Conservation (phyloP, 2,113 vertebrate species). For the Microtus oregoni region DNA sequence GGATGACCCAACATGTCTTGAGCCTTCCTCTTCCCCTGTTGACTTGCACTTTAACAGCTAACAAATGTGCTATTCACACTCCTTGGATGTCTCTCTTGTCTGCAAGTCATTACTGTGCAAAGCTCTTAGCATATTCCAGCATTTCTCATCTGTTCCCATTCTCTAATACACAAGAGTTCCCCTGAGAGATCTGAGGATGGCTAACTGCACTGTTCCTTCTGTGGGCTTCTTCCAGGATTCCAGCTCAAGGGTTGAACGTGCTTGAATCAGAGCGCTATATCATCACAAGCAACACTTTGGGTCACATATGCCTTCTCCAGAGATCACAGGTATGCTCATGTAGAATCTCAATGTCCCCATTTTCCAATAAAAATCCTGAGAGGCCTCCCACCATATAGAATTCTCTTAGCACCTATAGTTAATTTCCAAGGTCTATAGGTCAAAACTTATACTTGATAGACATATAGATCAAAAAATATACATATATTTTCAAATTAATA, state of each 20-base stretch:
- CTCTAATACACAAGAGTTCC: neutral
- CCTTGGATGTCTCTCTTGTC: neutral
- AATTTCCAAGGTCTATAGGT: neutral
- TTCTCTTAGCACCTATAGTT: slow-evolving; percentile 10
- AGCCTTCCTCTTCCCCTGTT: neutral
- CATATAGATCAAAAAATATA: neutral
- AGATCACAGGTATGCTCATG: neutral
- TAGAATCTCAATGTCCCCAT: neutral
- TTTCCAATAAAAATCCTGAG: slow-evolving; percentile 43
- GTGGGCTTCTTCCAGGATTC: neutral
- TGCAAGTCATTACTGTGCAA: slow-evolving; percentile 12
- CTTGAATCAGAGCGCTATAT: neutral
- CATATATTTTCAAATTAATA: slow-evolving; percentile 27
- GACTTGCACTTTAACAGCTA: neutral
- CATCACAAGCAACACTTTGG: neutral
- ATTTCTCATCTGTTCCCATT: neutral
- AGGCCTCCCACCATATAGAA: neutral
- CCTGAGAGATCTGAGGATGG: neutral
- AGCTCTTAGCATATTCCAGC: neutral
- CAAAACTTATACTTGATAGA: neutral
- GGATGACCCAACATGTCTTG: neutral
- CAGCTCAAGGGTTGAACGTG: neutral
- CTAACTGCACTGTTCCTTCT: neutral
- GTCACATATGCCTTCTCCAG: neutral
- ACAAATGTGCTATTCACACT: neutral